phyloP scores from a whole-genome alignment of 2,113 vertebrate genomes.

The Dendrocopos noguchii region DNA sequence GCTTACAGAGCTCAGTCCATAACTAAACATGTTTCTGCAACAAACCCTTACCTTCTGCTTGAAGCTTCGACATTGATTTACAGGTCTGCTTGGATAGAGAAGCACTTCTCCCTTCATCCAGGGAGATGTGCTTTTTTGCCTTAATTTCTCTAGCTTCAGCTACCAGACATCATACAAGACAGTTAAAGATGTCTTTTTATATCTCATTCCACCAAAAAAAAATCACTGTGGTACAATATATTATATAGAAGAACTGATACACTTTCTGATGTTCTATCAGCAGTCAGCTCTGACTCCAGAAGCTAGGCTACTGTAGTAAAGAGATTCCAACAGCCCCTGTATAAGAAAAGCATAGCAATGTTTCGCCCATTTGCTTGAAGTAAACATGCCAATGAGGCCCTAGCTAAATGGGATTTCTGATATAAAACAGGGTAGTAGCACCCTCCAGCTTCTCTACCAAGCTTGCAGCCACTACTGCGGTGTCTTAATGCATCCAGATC shows the following conservation, averaged over 20 bases:
- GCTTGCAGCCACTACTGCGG: background rate
- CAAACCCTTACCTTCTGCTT: background rate
- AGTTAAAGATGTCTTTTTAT: background rate
- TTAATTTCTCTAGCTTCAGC: background rate
- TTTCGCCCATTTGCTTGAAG: background rate
- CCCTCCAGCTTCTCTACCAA: background rate
- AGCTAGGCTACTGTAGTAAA: background rate
- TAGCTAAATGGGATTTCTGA: background rate
- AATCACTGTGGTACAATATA: background rate
- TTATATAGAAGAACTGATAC: background rate
- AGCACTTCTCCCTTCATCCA: background rate
- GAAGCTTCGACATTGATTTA: background rate
- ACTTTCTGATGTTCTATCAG: background rate
- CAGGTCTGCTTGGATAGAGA: background rate
- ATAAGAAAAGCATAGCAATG: background rate
- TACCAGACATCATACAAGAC: background rate
- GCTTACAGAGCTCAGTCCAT: background rate
- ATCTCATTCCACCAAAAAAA: background rate
- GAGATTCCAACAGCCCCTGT: background rate
- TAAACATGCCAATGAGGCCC: background rate
- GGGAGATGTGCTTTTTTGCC: background rate
- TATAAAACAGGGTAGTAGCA: background rate
- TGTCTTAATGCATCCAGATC: background rate
- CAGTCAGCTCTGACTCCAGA: conserved; percentile 2
- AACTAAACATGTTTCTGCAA: background rate